These are phyloP conservation scores for Scolopax rusticola DNA, from an alignment of 2,797 vertebrate species.

Conservation along the genomic window DNA sequence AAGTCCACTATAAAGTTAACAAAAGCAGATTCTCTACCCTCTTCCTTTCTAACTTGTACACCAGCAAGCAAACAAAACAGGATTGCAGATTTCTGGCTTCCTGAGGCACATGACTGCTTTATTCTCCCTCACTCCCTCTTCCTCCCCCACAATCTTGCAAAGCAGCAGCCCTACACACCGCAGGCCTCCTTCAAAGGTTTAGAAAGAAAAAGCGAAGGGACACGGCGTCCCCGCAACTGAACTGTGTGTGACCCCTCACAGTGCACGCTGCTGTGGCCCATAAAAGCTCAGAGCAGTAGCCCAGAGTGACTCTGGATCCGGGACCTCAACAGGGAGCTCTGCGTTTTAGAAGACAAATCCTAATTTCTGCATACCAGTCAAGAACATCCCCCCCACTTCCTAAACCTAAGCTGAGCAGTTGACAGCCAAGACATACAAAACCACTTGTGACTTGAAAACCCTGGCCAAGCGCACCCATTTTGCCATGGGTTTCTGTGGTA, in stretches of 20 bases:
- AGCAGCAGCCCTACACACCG: not conserved
- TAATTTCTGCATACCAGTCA: not conserved
- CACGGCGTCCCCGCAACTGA: not conserved
- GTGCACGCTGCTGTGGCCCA: not conserved
- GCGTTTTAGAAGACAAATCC: not conserved
- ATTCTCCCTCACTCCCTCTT: not conserved
- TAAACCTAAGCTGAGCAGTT: not conserved
- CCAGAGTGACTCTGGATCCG: not conserved
- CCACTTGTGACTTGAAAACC: not conserved
- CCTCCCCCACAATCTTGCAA: not conserved
- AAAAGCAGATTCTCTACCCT: not conserved
- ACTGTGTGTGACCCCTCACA: not conserved
- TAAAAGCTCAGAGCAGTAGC: not conserved
- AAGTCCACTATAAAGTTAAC: not conserved
- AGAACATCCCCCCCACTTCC: not conserved
- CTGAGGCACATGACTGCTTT: not conserved
- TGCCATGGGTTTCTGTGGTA: not conserved
- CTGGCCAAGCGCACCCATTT: accelerated
- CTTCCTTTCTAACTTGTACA: not conserved
- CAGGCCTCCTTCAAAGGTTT: not conserved
- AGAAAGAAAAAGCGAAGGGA: not conserved
- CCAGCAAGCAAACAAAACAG: not conserved
- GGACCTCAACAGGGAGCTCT: not conserved
- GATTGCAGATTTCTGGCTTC: not conserved
- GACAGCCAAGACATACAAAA: not conserved